Evolutionary conservation across 2,888 invertebrate species (phyloP).

Genomic region (Andricus curvator): DNA sequence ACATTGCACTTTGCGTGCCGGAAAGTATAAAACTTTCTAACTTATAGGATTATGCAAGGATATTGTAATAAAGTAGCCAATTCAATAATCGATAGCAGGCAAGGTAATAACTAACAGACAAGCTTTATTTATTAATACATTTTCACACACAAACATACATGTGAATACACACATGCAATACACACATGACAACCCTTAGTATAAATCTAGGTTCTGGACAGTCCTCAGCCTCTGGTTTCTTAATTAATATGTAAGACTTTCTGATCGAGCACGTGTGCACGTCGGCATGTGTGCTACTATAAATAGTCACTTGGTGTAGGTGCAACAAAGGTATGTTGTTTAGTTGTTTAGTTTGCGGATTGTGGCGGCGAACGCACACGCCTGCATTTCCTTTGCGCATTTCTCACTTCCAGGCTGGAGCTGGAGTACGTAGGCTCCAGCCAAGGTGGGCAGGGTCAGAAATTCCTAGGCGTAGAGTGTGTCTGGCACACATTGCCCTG

Average conservation of each 20-base stretch:
- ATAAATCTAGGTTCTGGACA: neutral
- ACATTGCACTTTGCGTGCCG: constrained; percentile 26
- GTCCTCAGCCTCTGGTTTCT: neutral
- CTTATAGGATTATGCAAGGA: constrained; percentile 14
- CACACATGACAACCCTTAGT: neutral
- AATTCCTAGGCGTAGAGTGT: constrained; percentile 71
- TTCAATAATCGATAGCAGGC: constrained; percentile 20
- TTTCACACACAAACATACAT: neutral
- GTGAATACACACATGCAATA: neutral
- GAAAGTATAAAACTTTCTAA: neutral
- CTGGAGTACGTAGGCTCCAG: constrained; percentile 58
- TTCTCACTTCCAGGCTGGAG: constrained; percentile 45
- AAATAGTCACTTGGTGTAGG: constrained; percentile 34
- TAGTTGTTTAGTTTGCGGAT: constrained; percentile 35
- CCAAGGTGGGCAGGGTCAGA: constrained; percentile 72
- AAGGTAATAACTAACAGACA: constrained; percentile 12
- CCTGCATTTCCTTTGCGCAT: constrained; percentile 45
- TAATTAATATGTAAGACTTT: constrained; percentile 23
- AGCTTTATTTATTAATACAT: neutral
- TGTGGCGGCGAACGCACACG: constrained; percentile 29
- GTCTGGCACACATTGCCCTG: constrained; percentile 67
- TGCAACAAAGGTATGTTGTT: constrained; percentile 48
- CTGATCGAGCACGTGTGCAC: neutral
- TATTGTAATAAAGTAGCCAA: constrained; percentile 26
- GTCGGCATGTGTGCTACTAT: constrained; percentile 10